phyloP scores from a whole-genome alignment of 2,113 vertebrate species.

The Ceyx melanurus region DNA sequence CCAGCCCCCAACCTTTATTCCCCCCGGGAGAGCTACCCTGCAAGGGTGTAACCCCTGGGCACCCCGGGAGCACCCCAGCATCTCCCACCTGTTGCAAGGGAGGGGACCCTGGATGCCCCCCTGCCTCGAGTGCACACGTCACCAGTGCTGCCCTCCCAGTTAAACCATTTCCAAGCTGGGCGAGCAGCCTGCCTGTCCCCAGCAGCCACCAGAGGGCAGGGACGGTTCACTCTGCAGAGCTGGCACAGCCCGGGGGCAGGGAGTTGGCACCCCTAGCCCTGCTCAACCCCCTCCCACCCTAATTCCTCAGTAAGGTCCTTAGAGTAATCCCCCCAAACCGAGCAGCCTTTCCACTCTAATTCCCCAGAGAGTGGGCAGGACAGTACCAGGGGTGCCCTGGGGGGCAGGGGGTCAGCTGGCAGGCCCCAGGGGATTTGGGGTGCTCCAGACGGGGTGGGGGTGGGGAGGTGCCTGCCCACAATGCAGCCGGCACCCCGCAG shows the following conservation, averaged over 20 bases:
- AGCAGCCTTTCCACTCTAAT: not conserved
- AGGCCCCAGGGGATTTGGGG: not conserved
- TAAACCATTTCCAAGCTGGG: not conserved
- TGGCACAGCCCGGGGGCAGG: not conserved
- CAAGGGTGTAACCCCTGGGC: too few relatives aligned
- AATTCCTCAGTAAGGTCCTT: not conserved
- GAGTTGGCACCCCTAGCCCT: not conserved
- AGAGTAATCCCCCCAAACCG: not conserved
- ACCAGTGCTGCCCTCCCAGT: not conserved
- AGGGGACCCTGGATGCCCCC: rapidly evolving
- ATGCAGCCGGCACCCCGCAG: rapidly evolving
- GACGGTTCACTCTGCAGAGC: not conserved
- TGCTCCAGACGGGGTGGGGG: not conserved
- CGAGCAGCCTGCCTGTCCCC: not conserved
- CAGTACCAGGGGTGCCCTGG: not conserved
- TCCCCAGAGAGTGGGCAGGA: not conserved
- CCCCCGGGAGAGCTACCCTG: rapidly evolving
- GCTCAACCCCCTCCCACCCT: not conserved
- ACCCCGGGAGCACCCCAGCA: not conserved
- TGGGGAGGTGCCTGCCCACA: not conserved
- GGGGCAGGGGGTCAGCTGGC: not conserved
- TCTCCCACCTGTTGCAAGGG: not conserved
- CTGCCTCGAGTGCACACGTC: not conserved
- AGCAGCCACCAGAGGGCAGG: constrained; percentile 52
- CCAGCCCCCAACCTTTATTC: rapidly evolving